Evolutionary conservation across 2,888 invertebrate species (phyloP).

Genomic region (Melanchra persicariae): DNA sequence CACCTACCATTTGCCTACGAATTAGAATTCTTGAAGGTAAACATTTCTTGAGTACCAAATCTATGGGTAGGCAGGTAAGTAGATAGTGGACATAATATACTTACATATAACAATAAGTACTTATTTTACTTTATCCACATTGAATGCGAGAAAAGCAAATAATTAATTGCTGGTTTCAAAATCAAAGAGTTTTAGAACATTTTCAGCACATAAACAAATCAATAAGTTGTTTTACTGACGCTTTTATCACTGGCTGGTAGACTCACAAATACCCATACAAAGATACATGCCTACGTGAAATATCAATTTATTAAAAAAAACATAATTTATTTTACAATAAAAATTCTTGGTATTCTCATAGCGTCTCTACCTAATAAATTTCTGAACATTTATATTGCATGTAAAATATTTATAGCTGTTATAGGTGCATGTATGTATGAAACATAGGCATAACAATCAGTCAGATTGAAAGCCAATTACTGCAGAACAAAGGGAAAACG

Average conservation of each 20-base stretch:
- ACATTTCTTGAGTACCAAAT: neutral
- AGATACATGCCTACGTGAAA: neutral
- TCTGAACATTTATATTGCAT: neutral
- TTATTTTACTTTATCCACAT: too few relatives aligned
- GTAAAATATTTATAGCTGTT: conserved; percentile 23
- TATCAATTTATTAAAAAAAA: neutral
- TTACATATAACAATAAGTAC: too few relatives aligned
- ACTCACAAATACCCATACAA: neutral
- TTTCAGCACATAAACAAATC: neutral
- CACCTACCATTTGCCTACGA: too few relatives aligned
- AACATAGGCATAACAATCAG: conserved; percentile 20
- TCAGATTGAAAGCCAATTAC: conserved; percentile 35
- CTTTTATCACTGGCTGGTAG: neutral
- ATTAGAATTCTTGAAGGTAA: neutral
- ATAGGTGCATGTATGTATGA: neutral
- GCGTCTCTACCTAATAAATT: neutral
- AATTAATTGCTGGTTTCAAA: neutral
- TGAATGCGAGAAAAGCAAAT: neutral
- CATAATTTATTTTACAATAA: neutral
- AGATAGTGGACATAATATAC: too few relatives aligned
- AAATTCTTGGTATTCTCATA: neutral
- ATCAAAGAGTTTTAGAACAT: neutral
- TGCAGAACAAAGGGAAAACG: conserved; percentile 33
- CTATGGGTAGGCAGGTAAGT: too few relatives aligned
- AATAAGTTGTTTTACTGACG: neutral